These are phyloP conservation scores for Daktulosphaira vitifoliae DNA, from an alignment of 1,140 invertebrate species.

Conservation along the genomic window DNA sequence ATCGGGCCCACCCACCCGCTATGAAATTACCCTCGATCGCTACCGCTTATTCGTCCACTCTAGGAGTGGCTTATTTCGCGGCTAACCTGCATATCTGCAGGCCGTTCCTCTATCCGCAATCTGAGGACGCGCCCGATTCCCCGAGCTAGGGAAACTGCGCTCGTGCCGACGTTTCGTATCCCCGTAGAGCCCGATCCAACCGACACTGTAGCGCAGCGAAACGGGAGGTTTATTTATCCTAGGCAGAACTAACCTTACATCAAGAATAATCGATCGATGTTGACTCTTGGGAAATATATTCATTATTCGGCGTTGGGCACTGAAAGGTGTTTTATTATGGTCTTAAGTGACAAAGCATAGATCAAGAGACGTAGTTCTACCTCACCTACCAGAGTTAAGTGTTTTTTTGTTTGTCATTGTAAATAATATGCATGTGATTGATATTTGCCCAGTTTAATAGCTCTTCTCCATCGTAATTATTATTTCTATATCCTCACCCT, in stretches of 20 bases:
- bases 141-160: too few relatives aligned
- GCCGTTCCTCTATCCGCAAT: too few relatives aligned
- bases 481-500: not conserved
- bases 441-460: not conserved
- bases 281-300: not conserved
- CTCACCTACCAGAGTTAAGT: not conserved
- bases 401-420: not conserved
- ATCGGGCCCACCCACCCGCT: too few relatives aligned
- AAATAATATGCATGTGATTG: not conserved
- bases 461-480: not conserved
- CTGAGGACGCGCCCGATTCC: too few relatives aligned
- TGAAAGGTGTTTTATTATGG: not conserved
- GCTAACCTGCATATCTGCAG: too few relatives aligned
- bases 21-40: too few relatives aligned
- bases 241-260: not conserved
- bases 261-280: not conserved
- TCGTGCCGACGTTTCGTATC: too few relatives aligned
- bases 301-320: not conserved
- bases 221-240: too few relatives aligned
- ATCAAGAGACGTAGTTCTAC: not conserved
- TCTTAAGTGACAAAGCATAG: not conserved
- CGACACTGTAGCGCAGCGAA: too few relatives aligned
- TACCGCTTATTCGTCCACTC: too few relatives aligned
- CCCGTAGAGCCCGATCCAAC: too few relatives aligned
- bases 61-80: too few relatives aligned